Percentiles rank a stretch among this genome's conserved stretches.
phyloP scores from a whole-genome alignment of 2,888 invertebrate genomes.

The Caradrina clavipalpis region DNA sequence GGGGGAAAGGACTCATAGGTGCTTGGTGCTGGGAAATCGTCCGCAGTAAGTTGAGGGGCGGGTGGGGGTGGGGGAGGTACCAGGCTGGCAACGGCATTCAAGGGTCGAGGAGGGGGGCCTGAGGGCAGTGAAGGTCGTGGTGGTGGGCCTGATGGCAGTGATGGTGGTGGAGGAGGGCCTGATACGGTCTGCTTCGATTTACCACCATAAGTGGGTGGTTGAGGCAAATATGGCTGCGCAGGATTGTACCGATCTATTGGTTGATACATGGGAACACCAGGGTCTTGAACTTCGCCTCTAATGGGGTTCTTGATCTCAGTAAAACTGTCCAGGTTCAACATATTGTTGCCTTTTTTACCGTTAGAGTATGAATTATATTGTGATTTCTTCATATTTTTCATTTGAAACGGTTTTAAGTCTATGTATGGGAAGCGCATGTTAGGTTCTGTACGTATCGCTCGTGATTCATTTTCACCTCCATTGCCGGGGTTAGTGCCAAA shows the following conservation, averaged over 20 bases:
- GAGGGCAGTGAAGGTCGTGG: slow-evolving; percentile 12
- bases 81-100: slow-evolving; percentile 55
- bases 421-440: slow-evolving; percentile 86
- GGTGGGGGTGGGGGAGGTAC: slow-evolving; percentile 60
- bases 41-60: slow-evolving; percentile 68
- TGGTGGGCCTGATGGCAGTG: neutral
- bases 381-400: slow-evolving; percentile 79
- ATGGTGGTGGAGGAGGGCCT: slow-evolving; percentile 38
- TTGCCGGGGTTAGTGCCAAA: slow-evolving; percentile 83
- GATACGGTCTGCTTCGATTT: slow-evolving; percentile 79
- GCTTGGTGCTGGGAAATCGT: slow-evolving; percentile 80
- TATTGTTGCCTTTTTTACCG: slow-evolving; percentile 79
- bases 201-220: slow-evolving; percentile 74
- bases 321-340: slow-evolving; percentile 82
- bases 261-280: slow-evolving; percentile 68
- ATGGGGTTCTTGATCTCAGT: slow-evolving; percentile 74
- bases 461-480: slow-evolving; percentile 86
- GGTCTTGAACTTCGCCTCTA: slow-evolving; percentile 86
- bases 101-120: slow-evolving; percentile 67
- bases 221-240: slow-evolving; percentile 87
- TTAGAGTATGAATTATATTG: slow-evolving; percentile 67
- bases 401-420: slow-evolving; percentile 85
- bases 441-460: slow-evolving; percentile 85
- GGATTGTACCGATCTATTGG: slow-evolving; percentile 87
- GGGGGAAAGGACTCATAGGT: slow-evolving; percentile 87